A percentile compares a stretch with the other conserved stretches of the same genome.
These are phyloP conservation scores for Callochromis pleurospilus DNA, from an alignment of 2,113 vertebrate species.

Conservation along the genomic window DNA sequence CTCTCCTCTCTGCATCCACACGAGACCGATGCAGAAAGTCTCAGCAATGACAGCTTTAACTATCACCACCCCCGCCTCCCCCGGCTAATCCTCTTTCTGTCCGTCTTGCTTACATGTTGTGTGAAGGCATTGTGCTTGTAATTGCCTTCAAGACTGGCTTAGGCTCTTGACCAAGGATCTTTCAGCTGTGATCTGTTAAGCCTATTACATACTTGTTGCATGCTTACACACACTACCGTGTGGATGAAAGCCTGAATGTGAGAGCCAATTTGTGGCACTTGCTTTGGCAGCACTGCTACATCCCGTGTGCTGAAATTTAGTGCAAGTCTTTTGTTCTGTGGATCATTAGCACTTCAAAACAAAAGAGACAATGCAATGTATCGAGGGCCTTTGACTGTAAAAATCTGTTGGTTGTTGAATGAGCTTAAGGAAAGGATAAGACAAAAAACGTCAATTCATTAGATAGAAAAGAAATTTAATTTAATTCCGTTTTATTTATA, in stretches of 20 bases:
- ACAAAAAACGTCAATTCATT: neutral
- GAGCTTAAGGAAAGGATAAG: neutral
- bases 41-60: neutral
- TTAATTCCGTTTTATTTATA: neutral
- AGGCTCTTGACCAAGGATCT: slow-evolving; percentile 27
- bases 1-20: neutral
- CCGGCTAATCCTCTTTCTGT: neutral
- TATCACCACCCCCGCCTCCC: neutral
- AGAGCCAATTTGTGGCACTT: slow-evolving; percentile 49
- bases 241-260: slow-evolving; percentile 10
- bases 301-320: neutral
- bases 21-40: neutral
- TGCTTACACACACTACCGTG: slow-evolving; percentile 39
- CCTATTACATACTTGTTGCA: slow-evolving; percentile 64
- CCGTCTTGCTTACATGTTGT: neutral
- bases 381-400: neutral
- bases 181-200: slow-evolving; percentile 60
- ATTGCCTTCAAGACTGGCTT: slow-evolving; percentile 53
- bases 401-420: neutral
- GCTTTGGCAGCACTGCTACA: neutral
- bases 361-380: neutral
- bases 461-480: neutral
- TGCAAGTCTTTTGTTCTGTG: slow-evolving; percentile 9
- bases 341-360: slow-evolving; percentile 34
- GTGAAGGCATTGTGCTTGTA: slow-evolving; percentile 38